Evolutionary conservation across 2,797 vertebrate genomes (phyloP).

Genomic region (Cichlasoma orientale): DNA sequence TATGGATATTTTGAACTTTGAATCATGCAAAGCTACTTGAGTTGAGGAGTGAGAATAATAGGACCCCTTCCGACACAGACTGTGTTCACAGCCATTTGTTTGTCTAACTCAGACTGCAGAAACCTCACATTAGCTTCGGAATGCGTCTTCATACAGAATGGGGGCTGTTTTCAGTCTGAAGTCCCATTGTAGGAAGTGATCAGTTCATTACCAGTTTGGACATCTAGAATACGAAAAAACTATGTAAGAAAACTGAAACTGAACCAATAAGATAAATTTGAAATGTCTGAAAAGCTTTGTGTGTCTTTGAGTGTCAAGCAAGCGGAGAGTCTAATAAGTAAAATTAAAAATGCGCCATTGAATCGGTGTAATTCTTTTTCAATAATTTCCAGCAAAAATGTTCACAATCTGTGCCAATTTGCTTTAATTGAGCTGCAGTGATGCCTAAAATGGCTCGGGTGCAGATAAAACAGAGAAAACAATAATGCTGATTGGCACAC

Average conservation of each 20-base stretch:
- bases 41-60: too few relatives aligned
- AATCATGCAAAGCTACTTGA: too few relatives aligned
- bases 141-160: neutral
- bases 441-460: neutral
- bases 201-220: neutral
- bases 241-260: neutral
- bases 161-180: neutral
- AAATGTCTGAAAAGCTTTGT: neutral
- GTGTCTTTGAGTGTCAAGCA: neutral
- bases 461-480: neutral
- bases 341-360: neutral
- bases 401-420: conserved; percentile 14
- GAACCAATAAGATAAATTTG: neutral
- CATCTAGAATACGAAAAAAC: neutral
- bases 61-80: too few relatives aligned
- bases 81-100: neutral
- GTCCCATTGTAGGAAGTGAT: neutral
- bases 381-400: neutral
- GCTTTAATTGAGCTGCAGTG: conserved; percentile 23
- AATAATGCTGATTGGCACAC: conserved; percentile 10
- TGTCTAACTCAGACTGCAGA: neutral
- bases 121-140: neutral
- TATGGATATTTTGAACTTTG: too few relatives aligned
- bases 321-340: neutral
- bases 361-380: neutral